A percentile compares a stretch with the other conserved stretches of the same genome.
These are phyloP conservation scores for Peromyscus aztecus DNA, from an alignment of 2,797 vertebrate genomes.

Conservation along the genomic window DNA sequence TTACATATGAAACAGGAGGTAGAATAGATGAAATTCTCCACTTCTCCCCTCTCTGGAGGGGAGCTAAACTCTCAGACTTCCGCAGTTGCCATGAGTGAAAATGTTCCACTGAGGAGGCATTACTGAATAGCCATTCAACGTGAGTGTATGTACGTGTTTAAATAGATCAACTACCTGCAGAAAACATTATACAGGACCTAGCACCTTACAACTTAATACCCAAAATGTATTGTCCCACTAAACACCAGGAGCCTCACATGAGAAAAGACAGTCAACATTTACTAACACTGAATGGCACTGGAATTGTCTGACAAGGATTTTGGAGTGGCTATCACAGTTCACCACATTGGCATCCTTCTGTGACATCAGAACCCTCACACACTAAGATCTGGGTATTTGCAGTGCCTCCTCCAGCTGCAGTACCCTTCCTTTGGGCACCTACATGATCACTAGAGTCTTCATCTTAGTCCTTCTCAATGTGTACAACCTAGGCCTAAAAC, in stretches of 20 bases:
- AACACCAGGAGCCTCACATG: not conserved
- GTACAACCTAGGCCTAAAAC: not conserved
- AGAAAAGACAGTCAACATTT: not conserved
- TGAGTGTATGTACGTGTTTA: not conserved
- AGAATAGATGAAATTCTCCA: not conserved
- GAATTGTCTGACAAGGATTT: not conserved
- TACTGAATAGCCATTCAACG: not conserved
- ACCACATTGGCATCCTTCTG: not conserved
- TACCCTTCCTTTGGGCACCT: not conserved
- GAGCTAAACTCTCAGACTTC: not conserved
- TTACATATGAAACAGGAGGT: too few relatives aligned
- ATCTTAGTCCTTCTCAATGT: not conserved
- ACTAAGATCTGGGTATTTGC: not conserved
- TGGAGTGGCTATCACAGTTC: not conserved
- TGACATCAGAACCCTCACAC: not conserved
- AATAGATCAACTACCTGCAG: not conserved
- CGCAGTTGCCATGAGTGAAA: not conserved
- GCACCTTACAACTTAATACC: not conserved
- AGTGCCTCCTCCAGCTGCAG: not conserved
- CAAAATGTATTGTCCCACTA: not conserved
- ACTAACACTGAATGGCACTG: not conserved
- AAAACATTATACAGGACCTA: not conserved
- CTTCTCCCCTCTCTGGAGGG: not conserved
- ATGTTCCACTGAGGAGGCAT: not conserved
- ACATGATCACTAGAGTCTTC: not conserved